phyloP scores from a whole-genome alignment of 2,113 vertebrate species.

The Mohoua ochrocephala region DNA sequence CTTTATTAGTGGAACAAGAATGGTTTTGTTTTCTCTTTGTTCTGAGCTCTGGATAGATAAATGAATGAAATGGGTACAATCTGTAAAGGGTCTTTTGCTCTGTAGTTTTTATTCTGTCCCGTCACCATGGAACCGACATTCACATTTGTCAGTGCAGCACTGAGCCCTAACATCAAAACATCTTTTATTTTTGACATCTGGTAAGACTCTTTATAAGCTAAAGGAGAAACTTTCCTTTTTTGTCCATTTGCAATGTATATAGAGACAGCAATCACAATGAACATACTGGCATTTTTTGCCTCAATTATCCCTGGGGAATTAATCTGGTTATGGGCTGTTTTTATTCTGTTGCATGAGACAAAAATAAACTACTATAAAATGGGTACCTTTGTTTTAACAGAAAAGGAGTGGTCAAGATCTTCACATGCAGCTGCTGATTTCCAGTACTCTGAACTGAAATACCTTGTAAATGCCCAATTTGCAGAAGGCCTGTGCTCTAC shows the following conservation, averaged over 20 bases:
- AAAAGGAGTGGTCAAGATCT: not conserved
- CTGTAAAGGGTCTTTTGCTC: not conserved
- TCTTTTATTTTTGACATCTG: not conserved
- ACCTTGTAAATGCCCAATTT: not conserved
- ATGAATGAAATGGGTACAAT: not conserved
- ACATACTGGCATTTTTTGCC: not conserved
- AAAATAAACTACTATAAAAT: not conserved
- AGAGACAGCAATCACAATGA: not conserved
- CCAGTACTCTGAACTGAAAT: not conserved
- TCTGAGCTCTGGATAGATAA: not conserved
- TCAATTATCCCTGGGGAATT: not conserved
- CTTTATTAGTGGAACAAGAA: slow-evolving; percentile 6
- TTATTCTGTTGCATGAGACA: not conserved
- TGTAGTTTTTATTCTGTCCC: not conserved
- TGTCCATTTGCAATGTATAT: not conserved
- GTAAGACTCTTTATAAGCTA: not conserved
- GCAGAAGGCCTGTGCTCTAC: not conserved
- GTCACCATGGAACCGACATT: not conserved
- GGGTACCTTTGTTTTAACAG: not conserved
- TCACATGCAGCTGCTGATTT: not conserved
- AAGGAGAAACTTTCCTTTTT: not conserved
- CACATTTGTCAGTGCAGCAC: not conserved
- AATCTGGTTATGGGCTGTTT: not conserved
- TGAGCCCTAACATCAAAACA: not conserved
- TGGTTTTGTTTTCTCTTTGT: slow-evolving; percentile 1